phyloP scores from a whole-genome alignment of 2,113 vertebrate genomes.

The Pongo pygmaeus region DNA sequence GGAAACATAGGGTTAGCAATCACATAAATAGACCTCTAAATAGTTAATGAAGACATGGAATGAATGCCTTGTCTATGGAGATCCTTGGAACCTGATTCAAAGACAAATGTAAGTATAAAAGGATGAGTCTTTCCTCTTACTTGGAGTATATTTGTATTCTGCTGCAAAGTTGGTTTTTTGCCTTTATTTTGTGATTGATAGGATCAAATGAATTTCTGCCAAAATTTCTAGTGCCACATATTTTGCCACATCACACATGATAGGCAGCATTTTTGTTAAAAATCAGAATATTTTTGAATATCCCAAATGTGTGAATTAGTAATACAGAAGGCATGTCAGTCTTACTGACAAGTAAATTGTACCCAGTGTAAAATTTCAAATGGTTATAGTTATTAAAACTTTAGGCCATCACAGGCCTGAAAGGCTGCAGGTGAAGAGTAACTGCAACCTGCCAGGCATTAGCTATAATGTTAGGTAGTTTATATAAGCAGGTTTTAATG shows the following conservation, averaged over 20 bases:
- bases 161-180: not conserved
- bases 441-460: not conserved
- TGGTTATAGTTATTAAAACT: not conserved
- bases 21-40: not conserved
- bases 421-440: not conserved
- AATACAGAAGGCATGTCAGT: not conserved
- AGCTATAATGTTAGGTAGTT: not conserved
- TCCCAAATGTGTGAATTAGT: not conserved
- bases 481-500: not conserved
- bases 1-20: not conserved
- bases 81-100: not conserved
- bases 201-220: slow-evolving; percentile 9
- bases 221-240: not conserved
- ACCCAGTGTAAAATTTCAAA: not conserved
- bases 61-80: not conserved
- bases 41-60: not conserved
- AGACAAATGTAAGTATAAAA: not conserved
- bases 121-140: not conserved
- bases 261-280: slow-evolving; percentile 8
- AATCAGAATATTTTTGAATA: slow-evolving; percentile 7
- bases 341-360: not conserved
- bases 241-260: not conserved
- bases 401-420: not conserved
- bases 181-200: slow-evolving; percentile 39
- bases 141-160: not conserved